Evolutionary conservation across 2,888 invertebrate genomes (phyloP).

Genomic region (Cepaea hortensis): DNA sequence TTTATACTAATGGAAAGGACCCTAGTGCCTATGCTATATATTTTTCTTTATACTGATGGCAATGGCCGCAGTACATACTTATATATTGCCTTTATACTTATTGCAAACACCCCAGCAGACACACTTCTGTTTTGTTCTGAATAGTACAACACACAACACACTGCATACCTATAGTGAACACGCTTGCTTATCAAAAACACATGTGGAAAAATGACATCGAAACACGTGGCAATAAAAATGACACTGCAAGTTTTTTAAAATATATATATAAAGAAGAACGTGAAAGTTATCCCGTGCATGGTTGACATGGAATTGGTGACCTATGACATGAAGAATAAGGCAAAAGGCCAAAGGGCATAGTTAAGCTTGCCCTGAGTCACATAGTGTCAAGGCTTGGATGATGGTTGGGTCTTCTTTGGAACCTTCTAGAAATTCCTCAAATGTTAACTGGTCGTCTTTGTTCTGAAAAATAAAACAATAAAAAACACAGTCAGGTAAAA

Average conservation of each 20-base stretch:
- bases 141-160: too few species aligned
- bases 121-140: too few species aligned
- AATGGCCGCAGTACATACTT: too few species aligned
- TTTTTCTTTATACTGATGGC: too few species aligned
- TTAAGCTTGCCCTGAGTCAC: slow-evolving; percentile 72
- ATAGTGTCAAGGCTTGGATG: slow-evolving; percentile 89
- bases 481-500: background rate
- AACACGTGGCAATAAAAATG: background rate
- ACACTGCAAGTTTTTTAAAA: background rate
- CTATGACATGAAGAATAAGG: slow-evolving; percentile 17
- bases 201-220: background rate
- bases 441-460: slow-evolving; percentile 94
- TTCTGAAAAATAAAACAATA: slow-evolving; percentile 79
- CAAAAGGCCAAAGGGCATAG: slow-evolving; percentile 23
- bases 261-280: background rate
- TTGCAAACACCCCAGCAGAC: too few species aligned
- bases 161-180: background rate
- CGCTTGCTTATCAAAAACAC: background rate
- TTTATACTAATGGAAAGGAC: too few species aligned
- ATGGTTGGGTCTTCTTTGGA: slow-evolving; percentile 98
- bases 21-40: too few species aligned
- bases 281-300: background rate
- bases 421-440: slow-evolving; percentile 97
- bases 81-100: too few species aligned
- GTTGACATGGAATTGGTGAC: slow-evolving; percentile 2